These are phyloP conservation scores for Donacobius atricapilla DNA, from an alignment of 2,113 vertebrate genomes.

Conservation along the genomic window DNA sequence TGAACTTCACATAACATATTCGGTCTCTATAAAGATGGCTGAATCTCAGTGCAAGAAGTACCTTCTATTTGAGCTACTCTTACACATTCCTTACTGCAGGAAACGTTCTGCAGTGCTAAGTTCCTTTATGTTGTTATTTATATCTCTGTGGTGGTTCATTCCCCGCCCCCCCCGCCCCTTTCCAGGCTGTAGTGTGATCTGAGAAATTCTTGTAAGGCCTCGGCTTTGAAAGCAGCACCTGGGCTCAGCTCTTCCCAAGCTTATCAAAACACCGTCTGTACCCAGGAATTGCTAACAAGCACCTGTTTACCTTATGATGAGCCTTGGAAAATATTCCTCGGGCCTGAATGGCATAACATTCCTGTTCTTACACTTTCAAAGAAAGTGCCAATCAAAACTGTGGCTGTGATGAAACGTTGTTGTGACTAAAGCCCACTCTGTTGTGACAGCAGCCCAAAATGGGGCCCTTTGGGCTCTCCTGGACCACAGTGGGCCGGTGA, in stretches of 20 bases:
- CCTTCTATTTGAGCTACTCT: not conserved
- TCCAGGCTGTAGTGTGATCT: not conserved
- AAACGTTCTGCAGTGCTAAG: not conserved
- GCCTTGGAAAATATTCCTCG: not conserved
- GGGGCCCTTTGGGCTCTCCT: not conserved
- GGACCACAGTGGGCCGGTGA: accelerated
- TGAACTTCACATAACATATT: not conserved
- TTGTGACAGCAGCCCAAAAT: accelerated
- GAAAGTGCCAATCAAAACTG: accelerated
- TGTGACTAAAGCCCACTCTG: not conserved
- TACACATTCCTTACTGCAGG: not conserved
- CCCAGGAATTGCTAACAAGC: not conserved
- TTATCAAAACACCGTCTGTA: not conserved
- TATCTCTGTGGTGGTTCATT: not conserved
- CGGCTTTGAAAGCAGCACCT: not conserved
- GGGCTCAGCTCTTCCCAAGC: not conserved
- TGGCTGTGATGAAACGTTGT: accelerated
- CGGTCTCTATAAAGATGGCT: not conserved
- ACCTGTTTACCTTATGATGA: not conserved
- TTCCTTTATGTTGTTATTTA: not conserved
- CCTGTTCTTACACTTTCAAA: not conserved
- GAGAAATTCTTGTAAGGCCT: not conserved
- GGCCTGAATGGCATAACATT: not conserved
- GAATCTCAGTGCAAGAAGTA: not conserved
- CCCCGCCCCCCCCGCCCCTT: accelerated